phyloP scores from a whole-genome alignment of 2,888 invertebrate genomes.

The Molorchus minor region DNA sequence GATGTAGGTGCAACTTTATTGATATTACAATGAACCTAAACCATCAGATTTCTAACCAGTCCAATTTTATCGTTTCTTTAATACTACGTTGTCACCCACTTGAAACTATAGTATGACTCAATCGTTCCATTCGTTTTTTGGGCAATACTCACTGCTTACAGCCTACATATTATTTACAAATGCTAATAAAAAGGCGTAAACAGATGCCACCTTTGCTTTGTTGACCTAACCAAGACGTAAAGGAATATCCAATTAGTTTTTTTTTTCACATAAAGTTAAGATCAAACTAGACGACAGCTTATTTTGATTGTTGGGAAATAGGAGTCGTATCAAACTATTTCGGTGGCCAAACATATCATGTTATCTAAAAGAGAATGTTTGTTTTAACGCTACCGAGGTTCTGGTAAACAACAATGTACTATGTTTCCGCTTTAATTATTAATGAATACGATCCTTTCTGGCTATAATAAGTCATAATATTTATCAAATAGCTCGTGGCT shows the following conservation, averaged over 20 bases:
- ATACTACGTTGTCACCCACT: too few relatives aligned
- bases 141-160: too few relatives aligned
- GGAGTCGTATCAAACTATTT: not conserved
- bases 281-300: not conserved
- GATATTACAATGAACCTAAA: too few relatives aligned
- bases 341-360: not conserved
- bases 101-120: slow-evolving; percentile 3
- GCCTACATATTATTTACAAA: slow-evolving; percentile 21
- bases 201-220: slow-evolving; percentile 28
- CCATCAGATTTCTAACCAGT: too few relatives aligned
- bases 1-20: too few relatives aligned
- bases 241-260: not conserved
- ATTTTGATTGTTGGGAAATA: not conserved
- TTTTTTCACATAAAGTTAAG: slow-evolving; percentile 3
- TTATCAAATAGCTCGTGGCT: not conserved
- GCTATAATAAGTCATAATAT: not conserved
- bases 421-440: not conserved
- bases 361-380: not conserved
- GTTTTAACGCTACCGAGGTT: not conserved
- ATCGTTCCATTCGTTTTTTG: not conserved
- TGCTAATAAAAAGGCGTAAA: slow-evolving; percentile 28
- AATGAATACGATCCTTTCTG: not conserved
- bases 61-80: too few relatives aligned
- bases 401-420: not conserved
- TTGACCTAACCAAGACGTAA: slow-evolving; percentile 25